Evolutionary conservation across 1,140 invertebrate species (phyloP).

Genomic region (Eupristina koningsbergeri): DNA sequence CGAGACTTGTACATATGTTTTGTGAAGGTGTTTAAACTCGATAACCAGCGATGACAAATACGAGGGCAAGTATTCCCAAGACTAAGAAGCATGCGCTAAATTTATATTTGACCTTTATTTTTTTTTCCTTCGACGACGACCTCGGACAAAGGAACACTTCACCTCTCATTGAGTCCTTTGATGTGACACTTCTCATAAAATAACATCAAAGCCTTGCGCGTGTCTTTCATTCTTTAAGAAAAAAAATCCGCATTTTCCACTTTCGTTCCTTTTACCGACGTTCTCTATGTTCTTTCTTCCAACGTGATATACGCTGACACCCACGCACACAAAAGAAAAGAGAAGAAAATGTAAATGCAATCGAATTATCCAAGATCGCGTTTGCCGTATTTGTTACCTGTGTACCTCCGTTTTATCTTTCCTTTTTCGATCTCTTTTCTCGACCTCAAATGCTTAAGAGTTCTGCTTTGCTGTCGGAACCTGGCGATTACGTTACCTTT

Average conservation of each 20-base stretch:
- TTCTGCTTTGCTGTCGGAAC: not conserved
- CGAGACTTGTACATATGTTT: not conserved
- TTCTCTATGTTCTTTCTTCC: not conserved
- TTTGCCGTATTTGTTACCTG: not conserved
- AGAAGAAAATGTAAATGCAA: constrained; percentile 58
- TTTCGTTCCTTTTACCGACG: not conserved
- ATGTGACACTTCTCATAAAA: not conserved
- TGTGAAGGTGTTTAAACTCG: not conserved
- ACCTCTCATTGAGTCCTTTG: not conserved
- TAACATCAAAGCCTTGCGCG: too few relatives aligned
- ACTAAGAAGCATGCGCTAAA: too few relatives aligned
- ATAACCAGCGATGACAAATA: not conserved
- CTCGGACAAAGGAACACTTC: not conserved
- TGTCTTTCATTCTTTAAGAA: not conserved
- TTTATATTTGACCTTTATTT: not conserved
- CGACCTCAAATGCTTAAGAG: not conserved
- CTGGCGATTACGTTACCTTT: not conserved
- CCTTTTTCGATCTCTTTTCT: not conserved
- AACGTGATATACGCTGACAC: not conserved
- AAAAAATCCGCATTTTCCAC: not conserved
- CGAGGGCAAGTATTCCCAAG: too few relatives aligned
- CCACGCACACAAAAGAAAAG: too few relatives aligned
- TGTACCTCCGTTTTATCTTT: not conserved
- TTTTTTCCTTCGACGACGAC: not conserved
- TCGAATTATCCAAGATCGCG: constrained; percentile 36